phyloP scores from a whole-genome alignment of 2,888 invertebrate genomes.

The Protonemura montana region DNA sequence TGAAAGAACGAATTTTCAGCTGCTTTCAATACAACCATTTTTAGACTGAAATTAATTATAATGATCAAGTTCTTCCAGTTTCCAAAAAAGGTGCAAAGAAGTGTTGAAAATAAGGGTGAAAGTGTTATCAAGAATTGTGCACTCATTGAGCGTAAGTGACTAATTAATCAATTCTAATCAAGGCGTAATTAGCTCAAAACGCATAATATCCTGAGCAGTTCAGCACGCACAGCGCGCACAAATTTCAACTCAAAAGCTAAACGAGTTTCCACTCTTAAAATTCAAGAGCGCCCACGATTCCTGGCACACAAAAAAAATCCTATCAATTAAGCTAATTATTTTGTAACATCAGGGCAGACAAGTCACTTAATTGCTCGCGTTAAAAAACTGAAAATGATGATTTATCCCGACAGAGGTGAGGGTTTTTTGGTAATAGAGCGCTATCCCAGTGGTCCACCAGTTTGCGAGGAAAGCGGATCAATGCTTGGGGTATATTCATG shows the following conservation, averaged over 20 bases:
- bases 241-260: background rate
- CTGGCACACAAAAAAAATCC: conserved; percentile 1
- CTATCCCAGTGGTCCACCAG: background rate
- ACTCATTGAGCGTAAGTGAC: background rate
- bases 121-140: background rate
- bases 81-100: background rate
- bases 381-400: conserved; percentile 31
- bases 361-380: conserved; percentile 20
- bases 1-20: too few species aligned
- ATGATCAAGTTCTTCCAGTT: background rate
- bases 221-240: background rate
- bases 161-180: background rate
- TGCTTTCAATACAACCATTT: too few species aligned
- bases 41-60: too few species aligned
- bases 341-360: conserved; percentile 31
- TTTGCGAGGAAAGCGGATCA: background rate
- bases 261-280: background rate
- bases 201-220: background rate
- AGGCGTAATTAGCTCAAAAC: background rate
- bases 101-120: background rate
- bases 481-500: background rate
- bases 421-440: background rate
- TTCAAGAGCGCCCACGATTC: background rate
- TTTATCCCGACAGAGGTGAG: conserved; percentile 8
- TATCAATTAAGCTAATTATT: conserved; percentile 29